Percentiles rank a stretch among this genome's conserved stretches.
These are phyloP conservation scores for Argentina silus DNA, from an alignment of 2,797 vertebrate species.

Conservation along the genomic window DNA sequence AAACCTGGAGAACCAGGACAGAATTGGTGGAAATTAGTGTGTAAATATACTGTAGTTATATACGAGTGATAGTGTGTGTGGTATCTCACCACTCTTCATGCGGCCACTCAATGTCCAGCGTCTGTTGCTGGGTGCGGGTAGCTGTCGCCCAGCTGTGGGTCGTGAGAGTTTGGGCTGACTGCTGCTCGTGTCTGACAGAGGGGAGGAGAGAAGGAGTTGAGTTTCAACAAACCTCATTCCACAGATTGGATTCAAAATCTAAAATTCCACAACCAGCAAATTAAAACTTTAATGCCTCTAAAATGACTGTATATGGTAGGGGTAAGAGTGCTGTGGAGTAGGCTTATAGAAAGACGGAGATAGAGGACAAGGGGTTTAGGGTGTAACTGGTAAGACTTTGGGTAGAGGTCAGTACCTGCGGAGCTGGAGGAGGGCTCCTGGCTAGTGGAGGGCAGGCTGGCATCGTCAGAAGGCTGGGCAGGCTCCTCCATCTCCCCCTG, in stretches of 20 bases:
- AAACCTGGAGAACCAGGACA: too few relatives aligned
- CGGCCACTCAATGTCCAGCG: constrained; percentile 87
- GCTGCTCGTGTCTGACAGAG: constrained; percentile 86
- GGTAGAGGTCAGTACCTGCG: constrained; percentile 76
- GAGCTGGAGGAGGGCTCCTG: constrained; percentile 96
- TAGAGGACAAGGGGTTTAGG: neutral
- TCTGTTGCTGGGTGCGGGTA: constrained; percentile 60
- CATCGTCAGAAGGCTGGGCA: constrained; percentile 85
- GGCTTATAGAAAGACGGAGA: neutral
- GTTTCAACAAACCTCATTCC: neutral
- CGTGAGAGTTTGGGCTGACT: constrained; percentile 82
- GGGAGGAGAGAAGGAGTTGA: neutral
- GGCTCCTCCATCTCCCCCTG: constrained; percentile 87
- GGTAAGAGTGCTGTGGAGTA: neutral
- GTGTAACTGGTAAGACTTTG: neutral
- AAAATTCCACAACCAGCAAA: neutral
- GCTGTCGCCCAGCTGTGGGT: constrained; percentile 83
- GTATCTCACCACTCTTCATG: constrained; percentile 85
- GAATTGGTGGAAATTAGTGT: too few relatives aligned
- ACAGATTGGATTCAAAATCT: neutral
- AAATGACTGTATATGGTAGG: too few relatives aligned
- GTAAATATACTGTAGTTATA: too few relatives aligned
- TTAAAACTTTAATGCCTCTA: too few relatives aligned
- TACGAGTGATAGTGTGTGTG: neutral
- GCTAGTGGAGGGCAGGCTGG: constrained; percentile 90